Base-by-base conservation (phyloP, 2,797 vertebrate genomes). In the Gadopsis bispinosus region DNA sequence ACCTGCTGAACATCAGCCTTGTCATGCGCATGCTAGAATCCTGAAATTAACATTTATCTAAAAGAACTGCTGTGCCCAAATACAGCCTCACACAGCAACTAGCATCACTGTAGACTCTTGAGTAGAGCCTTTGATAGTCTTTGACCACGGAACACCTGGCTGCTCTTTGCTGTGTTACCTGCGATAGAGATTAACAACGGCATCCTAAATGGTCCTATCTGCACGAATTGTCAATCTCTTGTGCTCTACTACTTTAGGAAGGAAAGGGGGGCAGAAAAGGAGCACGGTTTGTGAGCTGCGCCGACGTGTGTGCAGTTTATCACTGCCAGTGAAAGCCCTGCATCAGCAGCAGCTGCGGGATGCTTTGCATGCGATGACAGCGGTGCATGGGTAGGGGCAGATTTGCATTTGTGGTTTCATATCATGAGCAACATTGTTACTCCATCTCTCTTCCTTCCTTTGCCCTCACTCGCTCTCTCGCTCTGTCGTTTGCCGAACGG, bases 401-500 rank as follows among this genome's bases (percentile, higher is more conserved):
- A 91, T 94, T 94, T 95, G 91, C 94, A 95, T 93, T 92, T 90
- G 88, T 85, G 92, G 89, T 92, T 90, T 92, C 76, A 86, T 87
- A 86, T 89, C 81, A 87, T 65, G 80, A 79, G 74, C 77, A 86
- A 69, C 79, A 29, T 73, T 56, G 67, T 83, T 73, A 77, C 84
- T 86, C 80, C 69, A 62, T 87, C 65, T 81, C 61, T 85, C 79
- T 80, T 85, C 69, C 51, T 67, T 47, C 68, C 50, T 43, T 20
- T 64, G 59, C 63, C 37, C 61, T 73, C 50, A 79, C 26, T 39
- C 50, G 56, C 55, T 43, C 13, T 77, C 63, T 62, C 47, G 74
- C 59, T 55, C 76, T 83, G 50, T 13, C 54, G 80, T 60, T 82
- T 3, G 39, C 76, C 83, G 74, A 80, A 81, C 33, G 48, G 53